Evolutionary conservation across 2,888 invertebrate species (phyloP), one percentile per base, ranked within the genome.

Genomic region (Chalcosyrphus nemorum): DNA sequence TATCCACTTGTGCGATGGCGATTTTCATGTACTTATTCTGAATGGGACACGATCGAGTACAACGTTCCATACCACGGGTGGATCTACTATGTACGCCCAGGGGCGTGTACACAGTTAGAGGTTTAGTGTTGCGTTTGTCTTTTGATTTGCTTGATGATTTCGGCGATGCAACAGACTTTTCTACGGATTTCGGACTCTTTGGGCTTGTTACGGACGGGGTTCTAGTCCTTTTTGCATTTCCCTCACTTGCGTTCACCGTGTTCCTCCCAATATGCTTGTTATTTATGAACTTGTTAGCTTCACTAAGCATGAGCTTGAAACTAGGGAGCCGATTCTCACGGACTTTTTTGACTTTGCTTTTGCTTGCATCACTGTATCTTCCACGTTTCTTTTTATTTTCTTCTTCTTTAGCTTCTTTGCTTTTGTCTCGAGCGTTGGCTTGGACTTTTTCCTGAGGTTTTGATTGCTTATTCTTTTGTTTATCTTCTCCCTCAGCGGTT

Each of bases 1-100:
- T 19, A 1, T 32, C 43, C 11, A 75, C 78, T 35, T 82, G 77
- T 4, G 66, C 63, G n/a, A 80, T 13, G 0, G 70, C 63, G n/a
- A 84, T 13, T 35, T 76, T 57, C 63, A 85, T 65, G 35, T 82
- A 86, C 52, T 86, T 86, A 52, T 43, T 80, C 24, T 71, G 56
- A 0, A 27, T 17, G 11, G 45, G 27, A 59, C 43, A 35, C 11
- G 86, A 82, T 59, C 86, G 75, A 6, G 86, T 86, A 4, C 47
- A 56, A 7, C 81, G 74, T 9, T 78, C 6, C 77, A 81, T 84
- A 1, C 66, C 75, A 5, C 81, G 77, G 4, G 81, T 84, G 5
- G 57, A 45, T 47, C 13, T 63, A 35, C 72, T 72, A 29, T 85
- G 81, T 5, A 76, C 71, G 1, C 81, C 81, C 0, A 82, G 0